Percentiles rank a stretch among this genome's conserved stretches.
phyloP scores from a whole-genome alignment of 2,797 vertebrate species.

The Paramormyrops hopkinsi region DNA sequence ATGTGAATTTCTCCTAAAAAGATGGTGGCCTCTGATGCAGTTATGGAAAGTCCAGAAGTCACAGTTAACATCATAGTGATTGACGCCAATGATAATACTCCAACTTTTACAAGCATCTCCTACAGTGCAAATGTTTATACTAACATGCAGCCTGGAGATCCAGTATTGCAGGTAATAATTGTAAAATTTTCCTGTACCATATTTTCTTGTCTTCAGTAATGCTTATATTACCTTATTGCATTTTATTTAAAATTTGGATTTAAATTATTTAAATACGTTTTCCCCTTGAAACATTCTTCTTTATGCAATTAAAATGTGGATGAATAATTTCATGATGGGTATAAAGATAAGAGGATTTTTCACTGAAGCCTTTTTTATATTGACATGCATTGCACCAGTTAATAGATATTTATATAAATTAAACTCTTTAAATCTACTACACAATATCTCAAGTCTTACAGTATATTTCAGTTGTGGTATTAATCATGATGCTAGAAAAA shows the following conservation, averaged over 20 bases:
- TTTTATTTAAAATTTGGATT: not conserved
- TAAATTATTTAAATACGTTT: not conserved
- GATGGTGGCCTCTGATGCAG: constrained; percentile 88
- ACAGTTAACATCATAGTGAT: constrained; percentile 78
- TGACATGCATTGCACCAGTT: not conserved
- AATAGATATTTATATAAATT: not conserved
- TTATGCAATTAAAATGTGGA: not conserved
- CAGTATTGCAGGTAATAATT: constrained; percentile 77
- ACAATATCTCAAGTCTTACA: not conserved
- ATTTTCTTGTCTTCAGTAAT: not conserved
- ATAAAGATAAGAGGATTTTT: not conserved
- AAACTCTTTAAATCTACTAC: not conserved
- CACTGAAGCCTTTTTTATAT: not conserved
- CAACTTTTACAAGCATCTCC: constrained; percentile 83
- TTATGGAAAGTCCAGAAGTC: constrained; percentile 81
- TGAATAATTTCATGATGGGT: not conserved
- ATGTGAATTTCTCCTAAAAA: constrained; percentile 40
- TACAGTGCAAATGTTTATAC: constrained; percentile 84
- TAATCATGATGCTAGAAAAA: not conserved
- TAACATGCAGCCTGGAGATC: constrained; percentile 77
- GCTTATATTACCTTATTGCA: not conserved
- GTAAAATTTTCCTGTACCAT: not conserved
- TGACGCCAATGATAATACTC: constrained; percentile 92
- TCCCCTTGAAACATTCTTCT: not conserved
- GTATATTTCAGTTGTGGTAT: not conserved